Evolutionary conservation across 1,140 invertebrate species (phyloP), one percentile per base, ranked within the genome.

Genomic region (Eriocheir sinensis): DNA sequence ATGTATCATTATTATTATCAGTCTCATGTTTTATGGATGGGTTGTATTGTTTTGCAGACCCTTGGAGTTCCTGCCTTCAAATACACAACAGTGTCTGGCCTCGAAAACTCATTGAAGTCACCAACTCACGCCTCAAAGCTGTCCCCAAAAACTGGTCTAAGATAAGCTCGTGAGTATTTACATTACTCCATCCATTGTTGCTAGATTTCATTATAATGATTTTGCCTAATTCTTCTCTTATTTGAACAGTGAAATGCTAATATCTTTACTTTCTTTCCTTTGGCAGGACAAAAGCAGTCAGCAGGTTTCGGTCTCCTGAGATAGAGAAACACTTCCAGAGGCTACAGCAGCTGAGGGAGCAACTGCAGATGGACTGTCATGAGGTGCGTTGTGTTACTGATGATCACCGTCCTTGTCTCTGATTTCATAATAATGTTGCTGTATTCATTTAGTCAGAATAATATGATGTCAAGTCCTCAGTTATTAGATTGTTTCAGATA

Each of bases 81-180:
- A 44, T 97, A 96, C 96, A 94, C 96, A 36, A 96, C 96, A 30
- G 97, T 97, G 0, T 95, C 96, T 41, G 97, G 97, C n/a, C 96
- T 96, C 79, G 97, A 97, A 96, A 97, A 96, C 95, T 97, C 60
- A 96, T 97, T 92, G 97, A 97, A 96, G 96, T 97, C 6, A 96
- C 96, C 93, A 97, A 97, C 92, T 96, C 96, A 30, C 92, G 91
- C 4, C 30, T 95, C 34, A 95, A 96, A 12, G 41, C 95, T 4
- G 97, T 97, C 27, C 97, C 97, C 32, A 90, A 95, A n/a, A 95
- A 96, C 72, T 97, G 97, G 97, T 96, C 96, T 9, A 97, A 96
- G 95, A 96, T 97, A 12, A 97, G 96, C 95, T 96, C 96, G 97
- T 97, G 91, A 91, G 92, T 93, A 85, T 91, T 96, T 94, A 90